A percentile compares a stretch with the other conserved stretches of the same genome.
These are phyloP conservation scores for Uromys caudimaculatus DNA, from an alignment of 2,797 vertebrate genomes.

Conservation along the genomic window DNA sequence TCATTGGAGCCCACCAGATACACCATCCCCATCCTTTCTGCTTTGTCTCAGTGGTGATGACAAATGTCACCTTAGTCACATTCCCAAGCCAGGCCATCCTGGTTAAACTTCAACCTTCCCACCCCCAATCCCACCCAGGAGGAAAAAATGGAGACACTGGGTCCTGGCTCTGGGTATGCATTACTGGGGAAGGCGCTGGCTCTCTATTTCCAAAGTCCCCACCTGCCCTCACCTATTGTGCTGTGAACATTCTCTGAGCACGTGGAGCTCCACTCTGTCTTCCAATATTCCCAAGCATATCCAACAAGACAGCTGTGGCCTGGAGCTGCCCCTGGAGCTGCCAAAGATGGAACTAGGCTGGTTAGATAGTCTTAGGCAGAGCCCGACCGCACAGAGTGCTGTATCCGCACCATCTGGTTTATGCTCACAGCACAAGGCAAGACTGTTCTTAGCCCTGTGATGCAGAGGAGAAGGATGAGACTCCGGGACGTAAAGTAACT, in stretches of 20 bases:
- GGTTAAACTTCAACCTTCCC: neutral
- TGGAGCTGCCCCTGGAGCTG: neutral
- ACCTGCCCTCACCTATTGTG: neutral
- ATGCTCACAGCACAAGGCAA: neutral
- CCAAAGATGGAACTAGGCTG: rapidly evolving
- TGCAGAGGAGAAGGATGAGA: neutral
- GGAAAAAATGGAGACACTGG: neutral
- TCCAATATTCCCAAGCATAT: neutral
- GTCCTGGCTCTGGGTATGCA: neutral
- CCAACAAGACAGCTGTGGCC: neutral
- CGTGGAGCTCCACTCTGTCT: neutral
- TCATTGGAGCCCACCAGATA: neutral
- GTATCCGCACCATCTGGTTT: neutral
- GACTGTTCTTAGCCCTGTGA: neutral
- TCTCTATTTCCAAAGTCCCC: neutral
- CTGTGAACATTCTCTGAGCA: rapidly evolving
- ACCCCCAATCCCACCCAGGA: neutral
- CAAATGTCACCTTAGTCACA: neutral
- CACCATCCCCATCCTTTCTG: neutral
- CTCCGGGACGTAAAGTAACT: neutral
- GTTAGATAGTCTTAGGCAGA: too few relatives aligned
- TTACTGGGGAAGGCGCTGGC: neutral
- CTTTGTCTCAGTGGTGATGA: neutral
- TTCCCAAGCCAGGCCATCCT: neutral
- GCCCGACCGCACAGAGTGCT: rapidly evolving